Evolutionary conservation across 2,888 invertebrate species (phyloP).

Genomic region (Apamea epomidion): DNA sequence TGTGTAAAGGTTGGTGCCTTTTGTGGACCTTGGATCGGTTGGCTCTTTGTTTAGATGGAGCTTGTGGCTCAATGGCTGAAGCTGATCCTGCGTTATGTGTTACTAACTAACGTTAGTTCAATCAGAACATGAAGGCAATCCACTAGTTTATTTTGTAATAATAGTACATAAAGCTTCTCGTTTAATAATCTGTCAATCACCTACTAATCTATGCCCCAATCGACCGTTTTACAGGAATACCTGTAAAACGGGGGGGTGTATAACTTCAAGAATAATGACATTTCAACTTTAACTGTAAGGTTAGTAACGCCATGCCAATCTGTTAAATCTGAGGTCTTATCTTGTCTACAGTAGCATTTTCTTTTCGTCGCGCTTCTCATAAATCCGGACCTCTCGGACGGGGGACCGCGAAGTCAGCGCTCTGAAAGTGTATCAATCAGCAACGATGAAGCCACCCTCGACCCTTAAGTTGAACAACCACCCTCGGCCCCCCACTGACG

Average conservation of each 20-base stretch:
- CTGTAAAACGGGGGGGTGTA: not conserved
- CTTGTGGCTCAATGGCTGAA: not conserved
- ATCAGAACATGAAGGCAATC: no score
- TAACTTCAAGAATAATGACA: not conserved
- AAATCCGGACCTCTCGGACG: not conserved
- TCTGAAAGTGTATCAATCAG: constrained; percentile 59
- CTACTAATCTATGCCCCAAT: not conserved
- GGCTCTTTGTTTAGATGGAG: not conserved
- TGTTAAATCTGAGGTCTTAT: constrained; percentile 2
- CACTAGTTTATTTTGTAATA: not conserved
- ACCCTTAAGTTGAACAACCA: constrained; percentile 36
- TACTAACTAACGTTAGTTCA: not conserved
- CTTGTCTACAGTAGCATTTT: not conserved
- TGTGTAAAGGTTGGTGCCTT: constrained; percentile 10
- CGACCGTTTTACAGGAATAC: not conserved
- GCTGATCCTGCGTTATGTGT: not conserved
- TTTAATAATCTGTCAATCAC: not conserved
- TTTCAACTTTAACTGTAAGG: not conserved
- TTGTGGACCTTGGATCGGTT: not conserved
- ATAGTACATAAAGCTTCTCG: not conserved
- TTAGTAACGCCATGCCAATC: not conserved
- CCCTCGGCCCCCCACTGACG: constrained; percentile 1
- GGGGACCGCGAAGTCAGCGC: constrained; percentile 27
- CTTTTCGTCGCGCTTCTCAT: not conserved
- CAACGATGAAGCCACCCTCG: constrained; percentile 29